A percentile compares a stretch with the other conserved stretches of the same genome.
phyloP scores from a whole-genome alignment of 2,113 vertebrate species.

The Circaetus gallicus region DNA sequence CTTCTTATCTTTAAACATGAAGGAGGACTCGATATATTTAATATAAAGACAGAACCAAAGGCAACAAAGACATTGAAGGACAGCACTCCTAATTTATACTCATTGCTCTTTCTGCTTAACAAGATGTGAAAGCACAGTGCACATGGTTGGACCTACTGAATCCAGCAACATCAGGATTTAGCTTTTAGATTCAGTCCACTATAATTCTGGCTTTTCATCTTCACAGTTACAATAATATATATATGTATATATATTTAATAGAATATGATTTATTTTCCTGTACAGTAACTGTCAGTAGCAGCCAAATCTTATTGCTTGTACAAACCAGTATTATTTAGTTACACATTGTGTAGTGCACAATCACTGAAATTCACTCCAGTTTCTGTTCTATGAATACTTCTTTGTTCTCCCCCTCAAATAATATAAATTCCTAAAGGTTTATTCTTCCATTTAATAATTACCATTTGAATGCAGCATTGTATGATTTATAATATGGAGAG shows the following conservation, averaged over 20 bases:
- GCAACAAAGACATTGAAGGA: neutral
- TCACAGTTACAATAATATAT: neutral
- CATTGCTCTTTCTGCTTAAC: neutral
- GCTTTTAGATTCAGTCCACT: neutral
- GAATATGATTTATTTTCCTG: conserved; percentile 22
- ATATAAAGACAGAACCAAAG: conserved; percentile 32
- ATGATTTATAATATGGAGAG: neutral
- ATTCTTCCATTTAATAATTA: neutral
- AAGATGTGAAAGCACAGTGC: neutral
- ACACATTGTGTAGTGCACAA: neutral
- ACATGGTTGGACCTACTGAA: neutral
- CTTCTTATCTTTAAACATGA: neutral
- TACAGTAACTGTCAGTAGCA: neutral
- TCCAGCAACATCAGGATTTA: neutral
- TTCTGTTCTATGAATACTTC: neutral
- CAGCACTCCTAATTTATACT: neutral
- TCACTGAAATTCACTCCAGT: neutral
- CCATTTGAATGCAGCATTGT: neutral
- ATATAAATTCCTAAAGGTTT: neutral
- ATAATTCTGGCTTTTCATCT: neutral
- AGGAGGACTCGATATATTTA: neutral
- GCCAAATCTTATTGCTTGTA: neutral
- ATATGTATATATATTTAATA: neutral
- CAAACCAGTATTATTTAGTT: neutral
- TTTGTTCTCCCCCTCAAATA: neutral